phyloP scores from a whole-genome alignment of 2,113 vertebrate genomes.

The Peucedramus taeniatus region DNA sequence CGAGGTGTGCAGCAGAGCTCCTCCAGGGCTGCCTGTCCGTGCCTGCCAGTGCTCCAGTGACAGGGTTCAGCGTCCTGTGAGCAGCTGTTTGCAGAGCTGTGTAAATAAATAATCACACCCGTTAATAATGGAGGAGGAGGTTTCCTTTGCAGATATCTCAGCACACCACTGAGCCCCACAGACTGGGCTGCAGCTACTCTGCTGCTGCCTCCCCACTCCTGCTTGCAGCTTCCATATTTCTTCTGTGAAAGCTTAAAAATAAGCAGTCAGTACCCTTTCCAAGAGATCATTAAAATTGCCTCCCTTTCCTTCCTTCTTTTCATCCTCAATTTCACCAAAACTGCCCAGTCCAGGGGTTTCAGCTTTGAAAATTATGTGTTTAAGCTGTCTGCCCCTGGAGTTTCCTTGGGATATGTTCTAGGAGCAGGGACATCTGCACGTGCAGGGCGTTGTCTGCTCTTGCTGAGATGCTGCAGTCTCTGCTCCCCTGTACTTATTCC shows the following conservation, averaged over 20 bases:
- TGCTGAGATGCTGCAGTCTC: neutral
- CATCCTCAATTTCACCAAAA: neutral
- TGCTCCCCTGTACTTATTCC: neutral
- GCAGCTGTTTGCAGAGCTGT: neutral
- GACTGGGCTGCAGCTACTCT: neutral
- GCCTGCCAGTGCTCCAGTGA: neutral
- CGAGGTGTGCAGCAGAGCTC: neutral
- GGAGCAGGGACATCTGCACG: fast-evolving
- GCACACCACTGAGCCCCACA: neutral
- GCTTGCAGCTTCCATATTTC: neutral
- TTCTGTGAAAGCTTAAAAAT: neutral
- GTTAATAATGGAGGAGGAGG: constrained; percentile 27
- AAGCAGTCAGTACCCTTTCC: fast-evolving
- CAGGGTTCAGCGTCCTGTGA: fast-evolving
- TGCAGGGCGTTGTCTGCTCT: neutral
- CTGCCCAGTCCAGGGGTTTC: neutral
- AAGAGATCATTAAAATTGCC: neutral
- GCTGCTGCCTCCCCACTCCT: neutral
- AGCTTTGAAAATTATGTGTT: fast-evolving
- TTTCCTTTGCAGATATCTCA: neutral
- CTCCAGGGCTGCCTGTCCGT: neutral
- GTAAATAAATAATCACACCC: constrained; percentile 45
- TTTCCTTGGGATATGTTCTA: fast-evolving
- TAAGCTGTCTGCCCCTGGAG: neutral
- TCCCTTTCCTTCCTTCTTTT: neutral